Base-by-base conservation (phyloP, 2,888 invertebrate species). In the Stenotaenia linearis region DNA sequence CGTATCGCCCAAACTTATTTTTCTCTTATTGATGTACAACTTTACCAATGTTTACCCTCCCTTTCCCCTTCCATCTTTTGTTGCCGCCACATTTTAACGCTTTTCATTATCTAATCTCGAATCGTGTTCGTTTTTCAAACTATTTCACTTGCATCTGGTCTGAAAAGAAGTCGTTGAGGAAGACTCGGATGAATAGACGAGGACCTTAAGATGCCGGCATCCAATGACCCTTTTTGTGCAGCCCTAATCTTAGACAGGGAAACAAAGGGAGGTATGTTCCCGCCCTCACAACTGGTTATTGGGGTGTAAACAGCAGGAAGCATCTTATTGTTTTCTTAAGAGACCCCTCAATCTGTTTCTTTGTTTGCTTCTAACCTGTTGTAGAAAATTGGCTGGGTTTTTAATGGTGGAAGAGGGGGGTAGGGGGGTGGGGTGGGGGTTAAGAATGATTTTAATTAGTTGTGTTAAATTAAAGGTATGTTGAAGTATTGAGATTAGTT, bases 231-330 rank as follows among this genome's bases (percentile, higher is more conserved):
- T 69, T 69, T 69, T 69, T 69, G 69, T 69, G 12, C 69, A 25
- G 69, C 69, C 56, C 69, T 69, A 69, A 69, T 69, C 69, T 69
- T 69, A 69, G 69, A 69, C n/a, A 28, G 23, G 69, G 69, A 69
- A 69, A 69, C 69, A 69, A 69, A 69, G 28, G 69, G n/a, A 69
- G 69, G 69, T 28, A 69, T 69, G 69, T 28, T 69, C 28, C 69
- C 69, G 28, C 69, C 69, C 69, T n/a, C n/a, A 28, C 69, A 69
- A 69, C 69, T 69, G 69, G 69, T 69, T 69, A 69, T 69, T 69
- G 69, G 69, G 69, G 69, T 69, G 69, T 69, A 69, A 69, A 69
- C 69, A 69, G 69, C 69, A 69, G 69, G 69, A 69, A 69, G 25
- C 69, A 69, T 69, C 69, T 69, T 69, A 69, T 69, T 69, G 69